A percentile compares a stretch with the other conserved stretches of the same genome.
phyloP scores from a whole-genome alignment of 2,888 invertebrate species.

The Caenorhabditis uteleia region DNA sequence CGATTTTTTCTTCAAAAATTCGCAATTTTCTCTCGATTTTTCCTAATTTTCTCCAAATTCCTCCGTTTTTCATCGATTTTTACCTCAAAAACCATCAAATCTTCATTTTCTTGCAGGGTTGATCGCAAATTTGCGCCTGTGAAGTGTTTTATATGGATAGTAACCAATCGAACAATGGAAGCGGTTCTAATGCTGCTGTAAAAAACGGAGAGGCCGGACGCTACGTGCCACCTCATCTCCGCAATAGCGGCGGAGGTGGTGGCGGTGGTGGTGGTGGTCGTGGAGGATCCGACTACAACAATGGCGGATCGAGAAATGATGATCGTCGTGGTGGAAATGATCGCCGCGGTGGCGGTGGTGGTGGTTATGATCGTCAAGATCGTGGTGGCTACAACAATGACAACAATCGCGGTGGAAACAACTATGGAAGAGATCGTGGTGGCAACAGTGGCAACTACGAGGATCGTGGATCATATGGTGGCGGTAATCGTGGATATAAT shows the following conservation, averaged over 20 bases:
- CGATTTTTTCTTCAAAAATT: too few species aligned
- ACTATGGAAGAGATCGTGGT: neutral
- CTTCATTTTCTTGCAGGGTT: conserved; percentile 25
- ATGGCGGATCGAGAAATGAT: conserved; percentile 10
- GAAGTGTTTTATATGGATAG: conserved; percentile 55
- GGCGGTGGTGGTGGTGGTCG: conserved; percentile 44
- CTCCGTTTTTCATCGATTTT: too few species aligned
- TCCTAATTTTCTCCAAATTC: too few species aligned
- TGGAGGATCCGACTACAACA: conserved; percentile 19
- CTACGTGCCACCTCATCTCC: conserved; percentile 64
- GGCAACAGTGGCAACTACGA: conserved; percentile 16
- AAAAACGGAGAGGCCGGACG: conserved; percentile 38
- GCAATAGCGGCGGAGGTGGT: conserved; percentile 37
- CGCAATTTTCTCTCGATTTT: too few species aligned
- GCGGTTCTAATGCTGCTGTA: conserved; percentile 57
- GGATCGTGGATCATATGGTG: conserved; percentile 12
- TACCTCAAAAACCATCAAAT: too few species aligned
- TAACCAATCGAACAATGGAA: conserved; percentile 52
- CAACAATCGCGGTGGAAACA: conserved; percentile 25
- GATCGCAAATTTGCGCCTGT: conserved; percentile 44
- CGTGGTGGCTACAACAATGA: conserved; percentile 19
- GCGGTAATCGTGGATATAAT: conserved; percentile 21
- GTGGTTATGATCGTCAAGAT: conserved; percentile 13
- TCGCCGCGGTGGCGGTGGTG: conserved; percentile 32
- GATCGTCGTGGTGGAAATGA: conserved; percentile 11